phyloP scores from a whole-genome alignment of 2,797 vertebrate genomes.

The Gephyroberyx darwinii region DNA sequence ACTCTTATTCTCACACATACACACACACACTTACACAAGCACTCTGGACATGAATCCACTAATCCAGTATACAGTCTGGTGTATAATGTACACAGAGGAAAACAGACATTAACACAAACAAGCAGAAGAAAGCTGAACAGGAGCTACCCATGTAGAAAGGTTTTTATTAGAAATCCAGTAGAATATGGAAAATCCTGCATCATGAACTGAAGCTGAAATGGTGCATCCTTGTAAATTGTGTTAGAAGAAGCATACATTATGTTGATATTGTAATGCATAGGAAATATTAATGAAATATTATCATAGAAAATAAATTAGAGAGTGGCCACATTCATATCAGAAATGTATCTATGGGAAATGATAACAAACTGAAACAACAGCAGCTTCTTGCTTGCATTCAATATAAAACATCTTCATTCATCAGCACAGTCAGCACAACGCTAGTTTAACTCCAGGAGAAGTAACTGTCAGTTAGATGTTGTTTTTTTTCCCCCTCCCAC shows the following conservation, averaged over 20 bases:
- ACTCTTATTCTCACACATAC: neutral
- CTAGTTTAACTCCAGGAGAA: conserved; percentile 46
- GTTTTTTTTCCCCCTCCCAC: conserved; percentile 26
- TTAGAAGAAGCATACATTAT: neutral
- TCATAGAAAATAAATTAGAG: neutral
- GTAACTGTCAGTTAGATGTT: conserved; percentile 34
- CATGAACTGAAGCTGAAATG: neutral
- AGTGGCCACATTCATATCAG: neutral
- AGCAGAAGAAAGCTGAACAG: neutral
- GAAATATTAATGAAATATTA: conserved; percentile 1
- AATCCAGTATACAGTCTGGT: conserved; percentile 4
- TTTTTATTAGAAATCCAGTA: neutral
- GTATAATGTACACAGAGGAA: conserved; percentile 11
- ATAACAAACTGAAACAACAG: neutral
- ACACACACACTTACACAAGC: neutral
- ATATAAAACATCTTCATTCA: conserved; percentile 29
- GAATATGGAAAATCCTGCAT: neutral
- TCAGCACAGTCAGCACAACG: conserved; percentile 40
- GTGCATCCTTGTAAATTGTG: neutral
- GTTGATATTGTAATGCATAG: neutral
- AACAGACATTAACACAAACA: conserved; percentile 30
- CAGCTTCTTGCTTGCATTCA: neutral
- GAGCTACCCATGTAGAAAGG: neutral
- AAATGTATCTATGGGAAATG: neutral
- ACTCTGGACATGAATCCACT: conserved; percentile 19